Conservation (phyloP, 1,140 invertebrate genomes). For the Wiebesia pumilae region DNA sequence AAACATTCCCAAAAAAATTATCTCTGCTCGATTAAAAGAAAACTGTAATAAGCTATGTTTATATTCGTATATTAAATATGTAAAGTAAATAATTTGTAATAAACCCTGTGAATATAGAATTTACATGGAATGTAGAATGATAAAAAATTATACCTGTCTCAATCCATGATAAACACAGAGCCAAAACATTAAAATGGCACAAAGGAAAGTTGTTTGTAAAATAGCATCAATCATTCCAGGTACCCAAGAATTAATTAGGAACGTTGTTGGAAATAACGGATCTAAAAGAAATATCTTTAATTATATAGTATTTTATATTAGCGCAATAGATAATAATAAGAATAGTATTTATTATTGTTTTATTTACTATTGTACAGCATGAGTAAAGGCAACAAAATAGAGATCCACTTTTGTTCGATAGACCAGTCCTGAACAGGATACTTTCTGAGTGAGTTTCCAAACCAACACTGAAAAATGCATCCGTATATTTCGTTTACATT, state of each 20-base stretch:
- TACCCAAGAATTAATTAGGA: conserved; percentile 92
- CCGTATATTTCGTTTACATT: background rate
- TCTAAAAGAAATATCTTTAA: conserved; percentile 78
- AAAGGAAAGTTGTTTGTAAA: conserved; percentile 93
- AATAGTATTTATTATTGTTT: conserved; percentile 9
- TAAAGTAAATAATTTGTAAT: too few species aligned
- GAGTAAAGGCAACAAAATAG: conserved; percentile 90
- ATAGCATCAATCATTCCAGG: conserved; percentile 93
- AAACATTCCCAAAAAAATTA: background rate
- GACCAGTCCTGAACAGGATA: conserved; percentile 96
- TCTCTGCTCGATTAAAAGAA: background rate
- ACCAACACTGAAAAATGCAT: conserved; percentile 86
- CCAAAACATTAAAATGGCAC: conserved; percentile 93
- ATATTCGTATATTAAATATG: too few species aligned
- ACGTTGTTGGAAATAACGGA: conserved; percentile 93
- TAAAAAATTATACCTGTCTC: conserved; percentile 81
- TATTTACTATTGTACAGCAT: conserved; percentile 93
- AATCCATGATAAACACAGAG: conserved; percentile 95
- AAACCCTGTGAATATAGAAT: too few species aligned
- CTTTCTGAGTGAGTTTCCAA: conserved; percentile 89
- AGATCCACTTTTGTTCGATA: conserved; percentile 98
- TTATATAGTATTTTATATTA: conserved; percentile 24
- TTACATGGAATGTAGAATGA: background rate
- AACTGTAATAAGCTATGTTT: too few species aligned
- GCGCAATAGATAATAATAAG: background rate